phyloP scores from a whole-genome alignment of 2,888 invertebrate genomes.

The Phengaris arion region DNA sequence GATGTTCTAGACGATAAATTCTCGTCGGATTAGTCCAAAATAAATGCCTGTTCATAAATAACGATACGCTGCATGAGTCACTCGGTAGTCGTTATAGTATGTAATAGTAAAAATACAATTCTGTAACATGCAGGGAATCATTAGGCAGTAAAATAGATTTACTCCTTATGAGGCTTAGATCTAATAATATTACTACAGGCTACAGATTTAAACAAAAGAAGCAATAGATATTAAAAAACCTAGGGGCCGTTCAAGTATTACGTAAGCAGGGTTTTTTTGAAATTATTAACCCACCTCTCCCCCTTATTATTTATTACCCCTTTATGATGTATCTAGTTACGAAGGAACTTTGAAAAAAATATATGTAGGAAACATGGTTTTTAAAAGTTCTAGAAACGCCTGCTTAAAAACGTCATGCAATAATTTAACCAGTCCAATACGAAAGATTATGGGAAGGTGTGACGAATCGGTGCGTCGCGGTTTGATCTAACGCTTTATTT shows the following conservation, averaged over 20 bases:
- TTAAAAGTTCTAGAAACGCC: not conserved
- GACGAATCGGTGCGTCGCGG: constrained; percentile 53
- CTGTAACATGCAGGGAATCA: not conserved
- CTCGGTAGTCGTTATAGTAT: not conserved
- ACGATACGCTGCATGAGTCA: constrained; percentile 2
- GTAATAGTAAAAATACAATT: not conserved
- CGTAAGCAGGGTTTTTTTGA: no score
- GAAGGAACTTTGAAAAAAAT: no score
- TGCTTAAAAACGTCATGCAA: not conserved
- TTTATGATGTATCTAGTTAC: no score
- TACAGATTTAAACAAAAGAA: no score
- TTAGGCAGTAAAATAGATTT: no score
- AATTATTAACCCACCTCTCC: no score
- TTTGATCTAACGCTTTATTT: constrained; percentile 54
- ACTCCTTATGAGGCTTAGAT: no score
- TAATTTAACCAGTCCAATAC: constrained; percentile 4
- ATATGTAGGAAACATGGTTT: not conserved
- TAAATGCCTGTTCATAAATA: constrained; percentile 4
- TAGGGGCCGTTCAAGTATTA: no score
- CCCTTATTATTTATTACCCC: no score
- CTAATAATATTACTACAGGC: no score
- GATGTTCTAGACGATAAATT: not conserved
- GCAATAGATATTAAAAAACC: no score
- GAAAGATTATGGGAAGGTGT: constrained; percentile 52
- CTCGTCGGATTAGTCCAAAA: not conserved